Percentiles rank a stretch among this genome's conserved stretches.
These are phyloP conservation scores for Ichneumon xanthorius DNA, from an alignment of 2,888 invertebrate genomes.

Conservation along the genomic window DNA sequence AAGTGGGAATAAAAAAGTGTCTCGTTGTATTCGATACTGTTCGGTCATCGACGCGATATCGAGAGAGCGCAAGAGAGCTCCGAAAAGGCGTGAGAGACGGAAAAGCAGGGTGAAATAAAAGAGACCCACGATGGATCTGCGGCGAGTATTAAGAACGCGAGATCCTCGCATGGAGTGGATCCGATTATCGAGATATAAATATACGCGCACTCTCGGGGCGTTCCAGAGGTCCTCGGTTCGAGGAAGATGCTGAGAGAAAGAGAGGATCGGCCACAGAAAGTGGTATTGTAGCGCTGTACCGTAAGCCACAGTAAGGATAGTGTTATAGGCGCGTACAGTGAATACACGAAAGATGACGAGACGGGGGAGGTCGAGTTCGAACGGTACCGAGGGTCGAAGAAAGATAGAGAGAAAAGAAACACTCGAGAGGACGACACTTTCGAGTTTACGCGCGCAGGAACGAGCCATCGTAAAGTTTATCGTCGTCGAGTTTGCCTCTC, in stretches of 20 bases:
- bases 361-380: constrained; percentile 38
- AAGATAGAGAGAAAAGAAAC: constrained; percentile 57
- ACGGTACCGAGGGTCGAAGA: constrained; percentile 34
- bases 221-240: constrained; percentile 30
- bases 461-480: constrained; percentile 82
- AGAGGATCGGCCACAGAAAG: constrained; percentile 39
- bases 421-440: constrained; percentile 69
- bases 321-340: constrained; percentile 12
- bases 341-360: constrained; percentile 31
- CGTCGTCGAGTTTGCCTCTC: constrained; percentile 72
- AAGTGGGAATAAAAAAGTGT: constrained; percentile 40
- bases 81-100: not conserved
- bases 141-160: constrained; percentile 56
- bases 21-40: constrained; percentile 5
- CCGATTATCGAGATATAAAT: constrained; percentile 61
- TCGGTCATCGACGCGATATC: not conserved
- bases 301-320: constrained; percentile 22
- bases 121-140: constrained; percentile 24
- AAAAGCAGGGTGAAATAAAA: constrained; percentile 16
- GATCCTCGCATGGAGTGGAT: constrained; percentile 49
- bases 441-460: constrained; percentile 70
- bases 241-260: constrained; percentile 18
- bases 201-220: constrained; percentile 18
- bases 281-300: constrained; percentile 30
- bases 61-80: not conserved